These are phyloP conservation scores for Tychaedon coryphoeus DNA, from an alignment of 2,113 vertebrate genomes.

Conservation along the genomic window DNA sequence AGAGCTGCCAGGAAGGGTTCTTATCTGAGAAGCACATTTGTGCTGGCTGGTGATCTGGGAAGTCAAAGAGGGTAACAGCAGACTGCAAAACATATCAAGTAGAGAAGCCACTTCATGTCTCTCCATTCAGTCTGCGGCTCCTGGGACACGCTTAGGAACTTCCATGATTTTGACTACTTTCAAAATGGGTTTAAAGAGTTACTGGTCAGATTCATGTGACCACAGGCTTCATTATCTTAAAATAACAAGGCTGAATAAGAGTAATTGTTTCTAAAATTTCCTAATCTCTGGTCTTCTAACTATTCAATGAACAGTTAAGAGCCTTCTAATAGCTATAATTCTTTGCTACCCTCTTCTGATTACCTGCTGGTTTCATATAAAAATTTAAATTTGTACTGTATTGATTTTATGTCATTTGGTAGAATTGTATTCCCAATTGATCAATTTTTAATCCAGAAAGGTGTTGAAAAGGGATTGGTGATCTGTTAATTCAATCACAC, in stretches of 20 bases:
- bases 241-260: not conserved
- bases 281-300: not conserved
- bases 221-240: not conserved
- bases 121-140: not conserved
- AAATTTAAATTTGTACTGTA: not conserved
- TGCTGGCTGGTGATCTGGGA: not conserved
- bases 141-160: not conserved
- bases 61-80: not conserved
- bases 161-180: not conserved
- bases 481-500: not conserved
- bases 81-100: not conserved
- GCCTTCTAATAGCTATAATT: not conserved
- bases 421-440: not conserved
- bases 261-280: not conserved
- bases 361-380: rapidly evolving
- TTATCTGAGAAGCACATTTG: not conserved
- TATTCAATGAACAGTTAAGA: not conserved
- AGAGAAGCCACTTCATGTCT: not conserved
- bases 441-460: not conserved
- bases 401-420: not conserved
- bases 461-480: rapidly evolving
- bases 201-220: not conserved
- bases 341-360: not conserved
- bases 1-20: not conserved
- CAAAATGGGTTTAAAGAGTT: not conserved